Conservation (phyloP, 2,888 invertebrate species). For the Sturmia bella region DNA sequence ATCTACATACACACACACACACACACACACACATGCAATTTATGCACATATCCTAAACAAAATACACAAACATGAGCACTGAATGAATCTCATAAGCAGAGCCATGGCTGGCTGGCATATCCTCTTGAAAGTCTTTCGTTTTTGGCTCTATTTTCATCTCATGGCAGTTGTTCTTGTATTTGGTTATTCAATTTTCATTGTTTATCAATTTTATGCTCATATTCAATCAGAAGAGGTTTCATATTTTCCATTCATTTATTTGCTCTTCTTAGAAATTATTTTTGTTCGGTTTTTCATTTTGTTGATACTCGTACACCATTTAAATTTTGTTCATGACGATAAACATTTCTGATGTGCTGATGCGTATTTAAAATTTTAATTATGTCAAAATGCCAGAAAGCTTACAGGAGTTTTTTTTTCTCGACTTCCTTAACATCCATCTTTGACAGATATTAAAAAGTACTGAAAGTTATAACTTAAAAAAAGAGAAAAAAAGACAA, state of each 20-base stretch:
- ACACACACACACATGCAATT: too few relatives aligned
- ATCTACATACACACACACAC: neutral
- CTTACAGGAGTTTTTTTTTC: conserved; percentile 8
- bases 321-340: neutral
- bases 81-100: conserved; percentile 7
- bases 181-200: conserved; percentile 79
- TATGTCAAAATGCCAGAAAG: neutral
- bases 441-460: too few relatives aligned
- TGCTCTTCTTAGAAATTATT: neutral
- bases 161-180: conserved; percentile 40
- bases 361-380: neutral
- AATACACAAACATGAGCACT: neutral
- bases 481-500: too few relatives aligned
- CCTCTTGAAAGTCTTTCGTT: conserved; percentile 42
- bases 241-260: conserved; percentile 36
- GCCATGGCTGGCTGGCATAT: conserved; percentile 21
- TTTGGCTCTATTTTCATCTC: conserved; percentile 42
- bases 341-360: neutral
- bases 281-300: neutral
- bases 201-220: conserved; percentile 80
- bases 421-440: neutral
- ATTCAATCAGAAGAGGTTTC: conserved; percentile 72
- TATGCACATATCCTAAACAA: neutral
- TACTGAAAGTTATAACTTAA: too few relatives aligned
- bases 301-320: conserved; percentile 40